Conservation (phyloP, 2,113 vertebrate genomes). For the Carettochelys insculpta region DNA sequence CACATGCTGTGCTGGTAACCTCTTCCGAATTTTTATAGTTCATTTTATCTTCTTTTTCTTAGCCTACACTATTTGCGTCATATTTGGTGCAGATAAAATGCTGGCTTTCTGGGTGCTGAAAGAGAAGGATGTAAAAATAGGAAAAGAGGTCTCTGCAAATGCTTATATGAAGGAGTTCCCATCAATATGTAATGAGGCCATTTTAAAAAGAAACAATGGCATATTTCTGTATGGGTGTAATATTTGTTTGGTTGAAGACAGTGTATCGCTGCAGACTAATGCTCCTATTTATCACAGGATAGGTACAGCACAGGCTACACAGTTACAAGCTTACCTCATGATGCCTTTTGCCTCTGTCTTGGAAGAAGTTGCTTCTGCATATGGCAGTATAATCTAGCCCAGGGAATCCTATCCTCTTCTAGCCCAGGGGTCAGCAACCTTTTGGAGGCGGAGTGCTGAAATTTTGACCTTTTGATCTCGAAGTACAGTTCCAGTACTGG, state of each 20-base stretch:
- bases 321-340: background rate
- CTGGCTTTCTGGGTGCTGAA: background rate
- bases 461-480: too few relatives aligned
- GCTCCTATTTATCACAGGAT: rapidly evolving
- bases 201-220: background rate
- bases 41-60: background rate
- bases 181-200: background rate
- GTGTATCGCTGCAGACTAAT: background rate
- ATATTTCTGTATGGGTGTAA: background rate
- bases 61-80: background rate
- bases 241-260: background rate
- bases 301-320: background rate
- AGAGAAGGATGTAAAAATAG: background rate
- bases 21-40: background rate
- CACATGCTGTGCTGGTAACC: background rate
- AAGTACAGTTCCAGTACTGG: too few relatives aligned
- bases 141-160: constrained; percentile 34
- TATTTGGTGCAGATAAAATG: background rate
- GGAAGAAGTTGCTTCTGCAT: background rate
- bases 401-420: too few relatives aligned
- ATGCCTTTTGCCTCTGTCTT: background rate
- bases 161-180: background rate
- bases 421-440: too few relatives aligned
- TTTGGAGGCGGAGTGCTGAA: too few relatives aligned
- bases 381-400: too few relatives aligned